phyloP scores from a whole-genome alignment of 2,113 vertebrate genomes.

The Dissostichus mawsoni region DNA sequence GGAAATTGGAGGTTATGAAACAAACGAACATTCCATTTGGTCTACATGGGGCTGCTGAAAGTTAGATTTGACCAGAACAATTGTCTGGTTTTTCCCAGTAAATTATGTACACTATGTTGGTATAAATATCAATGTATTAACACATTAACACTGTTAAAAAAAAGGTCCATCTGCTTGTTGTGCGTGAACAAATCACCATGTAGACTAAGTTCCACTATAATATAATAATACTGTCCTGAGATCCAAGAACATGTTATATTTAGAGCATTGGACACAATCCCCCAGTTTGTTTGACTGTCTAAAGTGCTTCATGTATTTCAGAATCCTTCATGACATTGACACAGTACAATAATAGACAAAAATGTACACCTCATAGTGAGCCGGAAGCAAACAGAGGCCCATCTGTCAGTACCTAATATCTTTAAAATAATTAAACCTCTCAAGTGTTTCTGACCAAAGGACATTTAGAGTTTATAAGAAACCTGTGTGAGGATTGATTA shows the following conservation, averaged over 20 bases:
- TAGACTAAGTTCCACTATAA: no score
- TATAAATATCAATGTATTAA: no score
- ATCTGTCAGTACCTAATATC: slow-evolving; percentile 34
- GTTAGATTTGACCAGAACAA: no score
- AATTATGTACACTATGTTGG: no score
- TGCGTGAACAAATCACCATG: no score
- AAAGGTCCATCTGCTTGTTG: no score
- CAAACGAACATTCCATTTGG: background rate
- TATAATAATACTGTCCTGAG: no score
- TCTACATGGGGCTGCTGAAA: no score
- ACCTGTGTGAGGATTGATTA: slow-evolving; percentile 58
- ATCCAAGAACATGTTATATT: no score
- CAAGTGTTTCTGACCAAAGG: slow-evolving; percentile 45
- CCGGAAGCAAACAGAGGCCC: background rate
- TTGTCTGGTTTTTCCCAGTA: no score
- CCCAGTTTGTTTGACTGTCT: background rate
- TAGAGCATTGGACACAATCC: background rate
- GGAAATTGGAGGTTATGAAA: background rate
- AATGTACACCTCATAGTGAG: background rate
- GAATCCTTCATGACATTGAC: background rate
- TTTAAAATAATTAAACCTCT: slow-evolving; percentile 51
- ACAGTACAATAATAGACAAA: background rate
- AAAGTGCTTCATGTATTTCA: background rate
- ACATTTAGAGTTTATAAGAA: slow-evolving; percentile 49
- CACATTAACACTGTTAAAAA: no score